A percentile compares a stretch with the other conserved stretches of the same genome.
These are phyloP conservation scores for Myotis vivesi DNA, from an alignment of 2,797 vertebrate genomes.

Conservation along the genomic window DNA sequence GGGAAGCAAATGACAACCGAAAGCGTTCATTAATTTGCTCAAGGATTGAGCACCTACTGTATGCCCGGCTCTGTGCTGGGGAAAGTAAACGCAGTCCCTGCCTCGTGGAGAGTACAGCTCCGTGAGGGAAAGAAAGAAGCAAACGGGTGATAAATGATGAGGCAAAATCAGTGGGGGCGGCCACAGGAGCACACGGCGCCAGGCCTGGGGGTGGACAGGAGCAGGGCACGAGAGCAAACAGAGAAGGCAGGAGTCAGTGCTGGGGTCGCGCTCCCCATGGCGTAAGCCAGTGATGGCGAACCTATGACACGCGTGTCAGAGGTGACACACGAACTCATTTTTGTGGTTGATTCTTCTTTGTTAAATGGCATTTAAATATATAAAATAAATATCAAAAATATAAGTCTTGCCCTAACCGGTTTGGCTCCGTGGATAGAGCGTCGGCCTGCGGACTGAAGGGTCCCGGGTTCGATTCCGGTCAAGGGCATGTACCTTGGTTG, in stretches of 20 bases:
- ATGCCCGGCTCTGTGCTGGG: not conserved
- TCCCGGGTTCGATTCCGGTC: too few relatives aligned
- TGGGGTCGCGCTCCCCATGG: not conserved
- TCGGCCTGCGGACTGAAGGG: too few relatives aligned
- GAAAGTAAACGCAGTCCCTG: not conserved
- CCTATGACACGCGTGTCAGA: too few relatives aligned
- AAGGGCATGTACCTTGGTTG: too few relatives aligned
- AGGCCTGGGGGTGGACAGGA: not conserved
- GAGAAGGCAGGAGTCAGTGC: not conserved
- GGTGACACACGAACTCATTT: too few relatives aligned
- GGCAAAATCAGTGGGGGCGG: not conserved
- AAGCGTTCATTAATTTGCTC: not conserved
- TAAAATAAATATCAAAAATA: too few relatives aligned
- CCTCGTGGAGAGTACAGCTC: not conserved
- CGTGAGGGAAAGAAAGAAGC: not conserved
- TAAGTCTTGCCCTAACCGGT: too few relatives aligned
- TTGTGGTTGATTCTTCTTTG: too few relatives aligned
- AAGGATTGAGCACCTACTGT: not conserved
- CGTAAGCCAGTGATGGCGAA: too few relatives aligned
- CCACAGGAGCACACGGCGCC: not conserved
- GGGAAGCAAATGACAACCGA: not conserved
- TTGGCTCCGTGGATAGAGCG: too few relatives aligned
- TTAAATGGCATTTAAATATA: too few relatives aligned
- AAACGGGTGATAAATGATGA: too few relatives aligned
- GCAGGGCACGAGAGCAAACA: not conserved